Evolutionary conservation across 2,797 vertebrate genomes (phyloP).

Genomic region (Coluber constrictor): DNA sequence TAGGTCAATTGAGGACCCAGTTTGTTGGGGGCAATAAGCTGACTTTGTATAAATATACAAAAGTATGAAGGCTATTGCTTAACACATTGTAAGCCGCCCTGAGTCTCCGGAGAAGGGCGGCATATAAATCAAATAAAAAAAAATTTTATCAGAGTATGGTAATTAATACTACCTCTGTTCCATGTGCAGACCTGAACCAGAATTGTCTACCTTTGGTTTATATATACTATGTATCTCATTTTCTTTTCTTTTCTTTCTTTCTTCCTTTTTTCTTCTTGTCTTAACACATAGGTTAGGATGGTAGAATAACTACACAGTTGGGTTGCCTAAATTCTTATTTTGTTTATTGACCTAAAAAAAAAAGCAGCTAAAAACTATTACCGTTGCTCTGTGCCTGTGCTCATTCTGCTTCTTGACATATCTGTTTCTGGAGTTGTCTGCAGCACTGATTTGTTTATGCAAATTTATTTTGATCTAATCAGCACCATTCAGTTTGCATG

Average conservation of each 20-base stretch:
- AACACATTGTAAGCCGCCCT: no score
- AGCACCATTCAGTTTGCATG: neutral
- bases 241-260: neutral
- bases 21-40: no score
- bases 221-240: neutral
- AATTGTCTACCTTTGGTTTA: neutral
- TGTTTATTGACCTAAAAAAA: neutral
- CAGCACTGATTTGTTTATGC: neutral
- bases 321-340: neutral
- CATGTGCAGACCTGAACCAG: neutral
- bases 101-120: no score
- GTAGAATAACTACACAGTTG: neutral
- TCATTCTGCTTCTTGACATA: neutral
- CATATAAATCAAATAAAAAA: no score
- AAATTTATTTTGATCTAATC: slow-evolving; percentile 7
- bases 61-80: no score
- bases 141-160: neutral
- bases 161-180: neutral
- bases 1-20: no score
- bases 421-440: neutral
- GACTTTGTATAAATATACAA: no score
- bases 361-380: neutral
- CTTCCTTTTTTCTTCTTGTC: neutral
- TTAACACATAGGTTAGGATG: neutral
- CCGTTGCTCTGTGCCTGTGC: neutral